Evolutionary conservation across 2,888 invertebrate species (phyloP), one percentile per base, ranked within the genome.

Genomic region (Steromphala cineraria): DNA sequence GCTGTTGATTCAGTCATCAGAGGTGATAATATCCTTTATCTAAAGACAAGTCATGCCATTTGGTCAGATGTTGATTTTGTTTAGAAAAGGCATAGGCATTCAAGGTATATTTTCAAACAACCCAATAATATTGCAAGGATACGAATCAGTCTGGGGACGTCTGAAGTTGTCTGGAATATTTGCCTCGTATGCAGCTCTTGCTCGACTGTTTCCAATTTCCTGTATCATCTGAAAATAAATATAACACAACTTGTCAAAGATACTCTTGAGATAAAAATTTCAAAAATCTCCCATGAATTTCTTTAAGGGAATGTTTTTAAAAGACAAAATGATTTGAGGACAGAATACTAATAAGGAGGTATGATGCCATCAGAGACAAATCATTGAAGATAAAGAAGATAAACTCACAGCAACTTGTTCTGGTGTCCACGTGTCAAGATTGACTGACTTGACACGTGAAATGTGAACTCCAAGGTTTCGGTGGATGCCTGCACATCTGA

Each of bases 401-500:
- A 52, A 67, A 94, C 95, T 94, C 94, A 96, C 96, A 91, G 96
- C 97, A 86, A 98, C 97, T 96, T 99, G 99, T 93, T 99, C 99
- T 0, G 98, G 97, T 10, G 98, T 98, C 99, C 99, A 99, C 56
- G 98, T 95, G 94, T 99, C 99, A 84, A 99, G 95, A 94, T 99
- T 99, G 84, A 99, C 98, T 75, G 99, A 99, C 94, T 99, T 99
- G 80, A 99, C 99, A 94, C 97, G 97, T 84, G 99, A 99, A 94
- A 99, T 98, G 94, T 99, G 99, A 13, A 99, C 99, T 67, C 99
- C 99, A 75, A 99, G 95, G 94, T 99, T 99, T 84, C 99, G 96
- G 94, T 99, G 99, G 92, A 99, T 99, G 28, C 99, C 99, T 17
- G 99, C 99, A 94, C 99, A 99, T 80, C 99, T 96, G 93, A 99